Base-by-base conservation (phyloP, 2,888 invertebrate species). In the Ormyrus rosae region DNA sequence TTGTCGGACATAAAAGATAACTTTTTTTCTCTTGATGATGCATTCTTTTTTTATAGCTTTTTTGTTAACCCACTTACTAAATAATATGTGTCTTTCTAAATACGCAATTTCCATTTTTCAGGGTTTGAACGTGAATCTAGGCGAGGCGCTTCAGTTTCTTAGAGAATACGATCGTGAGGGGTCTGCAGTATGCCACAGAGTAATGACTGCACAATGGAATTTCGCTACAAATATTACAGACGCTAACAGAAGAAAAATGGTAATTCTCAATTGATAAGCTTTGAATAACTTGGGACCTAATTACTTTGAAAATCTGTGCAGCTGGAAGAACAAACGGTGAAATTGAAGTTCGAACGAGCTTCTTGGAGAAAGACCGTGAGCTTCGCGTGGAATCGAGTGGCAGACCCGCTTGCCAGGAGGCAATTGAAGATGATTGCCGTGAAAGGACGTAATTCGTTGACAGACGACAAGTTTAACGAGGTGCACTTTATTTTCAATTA, bases 181-280 rank as follows among this genome's bases (percentile, higher is more conserved):
- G 0, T 93, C 95, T 0, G 92, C 93, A 65, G 94, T 95, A 93
- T 96, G 96, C 87, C 95, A 94, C 87, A 92, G 93, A 82, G 94
- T 95, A 2, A 94, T 93, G 70, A 93, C 93, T 83, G 93, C 95
- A 0, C 95, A 95, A 87, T 96, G 96, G 96, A 93, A 93, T 77
- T 96, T 94, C 87, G 94, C 95, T 7, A 96, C 95, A 6, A 96
- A 96, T 89, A 94, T 95, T 83, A 95, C 95, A 0, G 95, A 95
- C 72, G 90, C 91, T 82, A 96, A 95, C 90, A 93, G 94, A 4
- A 92, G 95, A 1, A 91, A 93, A 72, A 95, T 96, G 95, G 92
- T 92, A 84, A 87, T 34, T 34, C 34, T 34, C 0, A 34, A 34
- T 34, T 34, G n/a, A n/a, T 1, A 5, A 46, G 51, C 13, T 19